phyloP scores from a whole-genome alignment of 2,797 vertebrate genomes.

The Pantherophis vulpinus region DNA sequence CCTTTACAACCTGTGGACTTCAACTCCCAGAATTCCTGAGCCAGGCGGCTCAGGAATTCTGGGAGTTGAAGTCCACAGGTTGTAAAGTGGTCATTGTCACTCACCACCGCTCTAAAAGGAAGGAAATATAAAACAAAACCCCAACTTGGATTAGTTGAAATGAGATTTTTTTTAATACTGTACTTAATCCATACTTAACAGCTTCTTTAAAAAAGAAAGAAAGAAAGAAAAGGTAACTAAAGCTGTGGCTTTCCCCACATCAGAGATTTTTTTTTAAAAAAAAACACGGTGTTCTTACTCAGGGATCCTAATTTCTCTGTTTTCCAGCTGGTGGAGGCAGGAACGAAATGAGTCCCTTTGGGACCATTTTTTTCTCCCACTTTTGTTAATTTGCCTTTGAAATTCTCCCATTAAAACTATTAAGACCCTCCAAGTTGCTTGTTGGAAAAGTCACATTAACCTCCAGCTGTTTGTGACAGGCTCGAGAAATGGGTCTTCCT shows the following conservation, averaged over 20 bases:
- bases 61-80: too few relatives aligned
- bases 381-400: conserved; percentile 6
- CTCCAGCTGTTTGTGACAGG: conserved; percentile 35
- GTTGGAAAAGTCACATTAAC: conserved; percentile 32
- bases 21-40: background rate
- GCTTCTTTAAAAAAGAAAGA: background rate
- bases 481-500: background rate
- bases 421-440: conserved; percentile 28
- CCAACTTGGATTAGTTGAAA: background rate
- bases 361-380: background rate
- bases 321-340: background rate
- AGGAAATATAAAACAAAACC: background rate
- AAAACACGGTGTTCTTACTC: background rate
- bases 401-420: conserved; percentile 40
- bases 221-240: background rate
- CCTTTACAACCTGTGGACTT: background rate
- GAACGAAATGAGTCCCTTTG: background rate
- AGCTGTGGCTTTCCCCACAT: background rate
- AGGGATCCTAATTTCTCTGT: background rate
- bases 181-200: background rate
- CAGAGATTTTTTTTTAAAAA: background rate
- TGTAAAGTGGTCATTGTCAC: too few relatives aligned
- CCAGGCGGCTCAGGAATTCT: background rate
- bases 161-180: too few relatives aligned
- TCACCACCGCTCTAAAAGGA: background rate